Evolutionary conservation across 2,888 invertebrate genomes (phyloP).

Genomic region (Caenorhabditis drosophilae): DNA sequence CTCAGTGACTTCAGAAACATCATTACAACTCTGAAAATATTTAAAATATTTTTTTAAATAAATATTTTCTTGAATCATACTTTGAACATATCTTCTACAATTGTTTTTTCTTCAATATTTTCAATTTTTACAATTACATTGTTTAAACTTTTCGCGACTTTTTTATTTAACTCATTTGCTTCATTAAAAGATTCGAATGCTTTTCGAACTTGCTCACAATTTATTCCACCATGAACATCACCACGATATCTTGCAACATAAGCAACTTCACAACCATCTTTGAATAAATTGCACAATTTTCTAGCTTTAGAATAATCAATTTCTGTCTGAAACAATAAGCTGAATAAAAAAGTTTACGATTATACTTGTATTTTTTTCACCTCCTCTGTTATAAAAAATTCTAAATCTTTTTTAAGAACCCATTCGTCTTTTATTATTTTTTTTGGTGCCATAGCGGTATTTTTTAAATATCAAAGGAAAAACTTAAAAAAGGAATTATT

Average conservation of each 20-base stretch:
- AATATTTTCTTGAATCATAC: not conserved
- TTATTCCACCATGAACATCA: constrained; percentile 36
- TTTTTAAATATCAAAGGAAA: too few species aligned
- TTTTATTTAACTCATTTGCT: constrained; percentile 30
- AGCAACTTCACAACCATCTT: constrained; percentile 34
- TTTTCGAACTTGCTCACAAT: constrained; percentile 32
- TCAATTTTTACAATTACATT: constrained; percentile 28
- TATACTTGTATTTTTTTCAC: too few species aligned
- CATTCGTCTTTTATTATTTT: constrained; percentile 18
- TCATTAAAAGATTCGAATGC: constrained; percentile 25
- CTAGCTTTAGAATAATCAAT: not conserved
- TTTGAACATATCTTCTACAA: constrained; percentile 18
- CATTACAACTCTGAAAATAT: constrained; percentile 13
- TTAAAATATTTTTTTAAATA: not conserved
- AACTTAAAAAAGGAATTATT: too few species aligned
- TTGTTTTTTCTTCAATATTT: constrained; percentile 3
- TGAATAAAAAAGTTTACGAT: not conserved
- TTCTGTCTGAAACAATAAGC: not conserved
- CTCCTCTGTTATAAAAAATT: constrained; percentile 15
- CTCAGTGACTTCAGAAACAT: constrained; percentile 33
- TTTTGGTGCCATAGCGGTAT: not conserved
- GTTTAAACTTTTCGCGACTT: constrained; percentile 25
- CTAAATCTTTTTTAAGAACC: constrained; percentile 15
- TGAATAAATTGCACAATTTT: constrained; percentile 3
- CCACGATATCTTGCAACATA: constrained; percentile 41